A percentile compares a stretch with the other conserved stretches of the same genome.
Conservation (phyloP, 2,113 vertebrate genomes). For the Pungitius pungitius region DNA sequence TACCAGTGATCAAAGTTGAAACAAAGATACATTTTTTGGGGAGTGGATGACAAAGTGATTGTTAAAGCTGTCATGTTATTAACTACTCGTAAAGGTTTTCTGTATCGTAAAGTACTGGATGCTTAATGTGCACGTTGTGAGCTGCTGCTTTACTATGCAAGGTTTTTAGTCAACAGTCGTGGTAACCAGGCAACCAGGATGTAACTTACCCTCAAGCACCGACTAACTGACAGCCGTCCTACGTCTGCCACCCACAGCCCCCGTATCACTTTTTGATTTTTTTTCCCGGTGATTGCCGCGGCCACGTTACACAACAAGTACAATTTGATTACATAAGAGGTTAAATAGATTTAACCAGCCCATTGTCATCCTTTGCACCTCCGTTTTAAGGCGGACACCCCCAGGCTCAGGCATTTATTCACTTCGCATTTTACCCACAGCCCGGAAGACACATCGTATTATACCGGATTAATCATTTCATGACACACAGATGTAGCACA, state of each 20-base stretch:
- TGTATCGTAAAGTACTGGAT: not conserved
- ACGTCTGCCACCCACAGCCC: conserved; percentile 7
- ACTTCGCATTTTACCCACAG: not conserved
- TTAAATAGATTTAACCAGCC: conserved; percentile 40
- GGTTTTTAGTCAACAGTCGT: not conserved
- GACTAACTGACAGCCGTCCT: not conserved
- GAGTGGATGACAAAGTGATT: not conserved
- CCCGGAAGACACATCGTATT: not conserved
- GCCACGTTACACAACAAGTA: conserved; percentile 45
- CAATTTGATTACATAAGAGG: conserved; percentile 46
- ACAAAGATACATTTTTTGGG: not conserved
- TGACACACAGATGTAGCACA: conserved; percentile 35
- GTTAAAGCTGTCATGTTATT: not conserved
- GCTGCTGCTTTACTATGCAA: not conserved
- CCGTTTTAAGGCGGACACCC: conserved; percentile 10
- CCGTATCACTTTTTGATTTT: not conserved
- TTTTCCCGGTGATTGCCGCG: conserved; percentile 11
- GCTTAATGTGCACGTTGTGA: not conserved
- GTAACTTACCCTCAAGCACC: not conserved
- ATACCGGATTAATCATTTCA: conserved; percentile 20
- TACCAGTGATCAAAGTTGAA: not conserved
- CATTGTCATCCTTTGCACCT: conserved; percentile 40
- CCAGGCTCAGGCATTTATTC: not conserved
- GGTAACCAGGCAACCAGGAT: not conserved
- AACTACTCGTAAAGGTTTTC: not conserved